Conservation (phyloP, 2,888 invertebrate species). For the Bellardia pandia region DNA sequence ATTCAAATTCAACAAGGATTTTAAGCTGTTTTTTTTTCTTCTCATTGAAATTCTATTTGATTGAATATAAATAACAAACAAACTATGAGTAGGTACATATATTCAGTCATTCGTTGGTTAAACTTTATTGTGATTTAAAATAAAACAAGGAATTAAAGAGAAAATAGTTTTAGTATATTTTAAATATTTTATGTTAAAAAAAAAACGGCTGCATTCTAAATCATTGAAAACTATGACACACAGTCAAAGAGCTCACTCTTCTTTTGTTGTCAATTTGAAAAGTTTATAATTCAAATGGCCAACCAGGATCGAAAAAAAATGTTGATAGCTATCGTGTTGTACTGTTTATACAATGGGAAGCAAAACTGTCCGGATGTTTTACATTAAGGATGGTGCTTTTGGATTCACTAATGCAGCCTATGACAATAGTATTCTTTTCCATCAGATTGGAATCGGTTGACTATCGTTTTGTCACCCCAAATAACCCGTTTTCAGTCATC, state of each 20-base stretch:
- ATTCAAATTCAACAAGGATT: slow-evolving; percentile 1
- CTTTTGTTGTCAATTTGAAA: not conserved
- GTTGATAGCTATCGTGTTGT: too few relatives aligned
- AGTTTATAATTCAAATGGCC: too few relatives aligned
- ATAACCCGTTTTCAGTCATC: too few relatives aligned
- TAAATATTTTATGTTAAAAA: not conserved
- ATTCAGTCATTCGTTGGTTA: not conserved
- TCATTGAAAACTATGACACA: not conserved
- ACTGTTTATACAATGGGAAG: too few relatives aligned
- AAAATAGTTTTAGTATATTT: slow-evolving; percentile 13
- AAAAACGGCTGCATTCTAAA: not conserved
- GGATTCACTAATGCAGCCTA: too few relatives aligned
- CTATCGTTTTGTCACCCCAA: too few relatives aligned
- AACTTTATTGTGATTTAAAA: slow-evolving; percentile 13
- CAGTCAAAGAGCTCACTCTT: not conserved
- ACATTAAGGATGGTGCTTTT: too few relatives aligned
- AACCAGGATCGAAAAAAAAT: too few relatives aligned
- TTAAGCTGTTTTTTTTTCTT: not conserved
- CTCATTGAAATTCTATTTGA: slow-evolving; percentile 36
- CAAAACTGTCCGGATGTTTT: too few relatives aligned
- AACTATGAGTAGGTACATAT: not conserved
- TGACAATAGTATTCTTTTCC: too few relatives aligned
- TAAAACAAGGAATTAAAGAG: slow-evolving; percentile 18
- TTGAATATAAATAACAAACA: slow-evolving; percentile 27
- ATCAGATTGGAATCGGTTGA: too few relatives aligned